Evolutionary conservation across 2,113 vertebrate species (phyloP), one percentile per base, ranked within the genome.

Genomic region (Sporophila hypoxantha): DNA sequence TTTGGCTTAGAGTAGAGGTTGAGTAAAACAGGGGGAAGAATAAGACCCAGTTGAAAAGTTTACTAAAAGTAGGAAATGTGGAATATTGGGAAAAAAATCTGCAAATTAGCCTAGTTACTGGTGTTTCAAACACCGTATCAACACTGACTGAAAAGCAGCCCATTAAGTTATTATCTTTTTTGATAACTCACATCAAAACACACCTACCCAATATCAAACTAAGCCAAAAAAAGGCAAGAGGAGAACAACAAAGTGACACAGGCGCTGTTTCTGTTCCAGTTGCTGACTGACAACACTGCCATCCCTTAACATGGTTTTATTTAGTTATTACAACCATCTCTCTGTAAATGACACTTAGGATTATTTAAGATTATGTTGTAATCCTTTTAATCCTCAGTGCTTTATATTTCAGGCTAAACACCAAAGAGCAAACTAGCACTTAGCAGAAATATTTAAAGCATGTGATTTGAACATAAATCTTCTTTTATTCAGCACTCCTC

Each of bases 301-400:
- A 97, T 96, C 97, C 97, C 95, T 97, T 96, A 94, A 97, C 96
- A 97, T 94, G 97, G 97, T 97, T 98, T 98, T 98, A 97, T 97
- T 97, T 96, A 95, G 98, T 98, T 98, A 98, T 99, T 99, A 98
- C 98, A 98, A 97, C 98, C 97, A 95, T 97, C 97, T 98, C 97
- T 97, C 97, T 98, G 97, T 98, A 98, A 98, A 97, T 98, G 98
- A 98, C 98, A 98, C 97, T 99, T 98, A 98, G 98, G 98, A 99
- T 99, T 99, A 99, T 98, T 99, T 98, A 97, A 99, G 98, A 98
- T 99, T 99, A 99, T 99, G 98, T 98, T 98, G 98, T 99, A 99
- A 99, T 99, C 98, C 98, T 97, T 98, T 98, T 98, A 99, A 99
- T 99, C 99, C 98, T 97, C 96, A 95, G 97, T 98, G 98, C 98